phyloP scores from a whole-genome alignment of 2,113 vertebrate genomes.

The Thalassarche chlororhynchos region DNA sequence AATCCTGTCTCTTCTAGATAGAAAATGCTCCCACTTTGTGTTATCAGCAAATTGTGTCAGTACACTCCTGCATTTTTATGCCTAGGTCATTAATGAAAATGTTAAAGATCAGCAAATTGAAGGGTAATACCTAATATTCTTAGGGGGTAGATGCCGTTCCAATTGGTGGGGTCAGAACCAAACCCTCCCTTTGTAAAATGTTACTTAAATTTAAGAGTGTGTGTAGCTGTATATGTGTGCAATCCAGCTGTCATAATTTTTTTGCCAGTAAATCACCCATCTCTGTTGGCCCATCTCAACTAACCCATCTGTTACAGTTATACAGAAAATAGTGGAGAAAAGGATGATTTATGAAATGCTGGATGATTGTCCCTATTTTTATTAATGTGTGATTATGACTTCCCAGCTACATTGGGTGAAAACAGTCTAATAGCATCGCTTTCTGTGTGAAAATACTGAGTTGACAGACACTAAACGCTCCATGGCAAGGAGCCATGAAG shows the following conservation, averaged over 20 bases:
- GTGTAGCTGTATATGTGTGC: not conserved
- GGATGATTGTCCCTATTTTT: conserved; percentile 9
- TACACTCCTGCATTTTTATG: conserved; percentile 10
- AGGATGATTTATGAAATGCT: conserved; percentile 10
- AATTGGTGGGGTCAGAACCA: not conserved
- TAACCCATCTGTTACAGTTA: not conserved
- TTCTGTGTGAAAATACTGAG: not conserved
- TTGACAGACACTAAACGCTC: not conserved
- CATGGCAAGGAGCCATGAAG: conserved; percentile 11
- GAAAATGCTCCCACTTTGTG: conserved; percentile 11
- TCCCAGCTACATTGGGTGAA: not conserved
- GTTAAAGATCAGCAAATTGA: conserved; percentile 23
- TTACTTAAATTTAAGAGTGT: not conserved
- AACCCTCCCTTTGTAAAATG: not conserved
- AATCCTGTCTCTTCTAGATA: conserved; percentile 26
- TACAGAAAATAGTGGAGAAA: not conserved
- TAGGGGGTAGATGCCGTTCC: not conserved
- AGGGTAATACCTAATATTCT: not conserved
- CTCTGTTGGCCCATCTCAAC: not conserved
- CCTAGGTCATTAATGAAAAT: not conserved
- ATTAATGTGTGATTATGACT: conserved; percentile 23
- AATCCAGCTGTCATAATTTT: conserved; percentile 18
- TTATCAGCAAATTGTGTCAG: conserved; percentile 49
- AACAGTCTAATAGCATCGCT: not conserved
- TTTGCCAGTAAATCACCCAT: conserved; percentile 20